Percentiles rank a stretch among this genome's conserved stretches.
These are phyloP conservation scores for Nipponacmea schrenckii DNA, from an alignment of 2,888 invertebrate species.

Conservation along the genomic window DNA sequence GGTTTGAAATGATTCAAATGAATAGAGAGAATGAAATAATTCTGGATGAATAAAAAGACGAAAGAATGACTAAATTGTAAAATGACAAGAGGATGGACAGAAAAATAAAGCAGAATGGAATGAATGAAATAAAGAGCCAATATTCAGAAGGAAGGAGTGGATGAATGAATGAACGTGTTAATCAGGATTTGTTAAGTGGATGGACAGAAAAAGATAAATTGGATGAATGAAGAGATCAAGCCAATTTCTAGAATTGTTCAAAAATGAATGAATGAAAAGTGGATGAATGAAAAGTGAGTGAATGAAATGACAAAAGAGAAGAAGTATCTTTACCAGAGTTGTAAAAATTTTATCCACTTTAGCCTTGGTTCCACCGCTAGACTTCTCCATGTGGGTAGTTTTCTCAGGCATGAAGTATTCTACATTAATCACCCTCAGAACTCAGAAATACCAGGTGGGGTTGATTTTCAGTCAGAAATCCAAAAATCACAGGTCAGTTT, in stretches of 20 bases:
- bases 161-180: constrained; percentile 7
- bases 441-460: too few relatives aligned
- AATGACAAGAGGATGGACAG: constrained; percentile 5
- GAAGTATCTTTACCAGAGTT: not conserved
- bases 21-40: too few relatives aligned
- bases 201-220: not conserved
- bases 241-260: not conserved
- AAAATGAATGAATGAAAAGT: constrained; percentile 8
- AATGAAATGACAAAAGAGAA: not conserved
- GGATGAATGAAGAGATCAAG: constrained; percentile 10
- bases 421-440: too few relatives aligned
- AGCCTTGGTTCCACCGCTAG: too few relatives aligned
- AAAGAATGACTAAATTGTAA: not conserved
- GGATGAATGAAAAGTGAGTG: not conserved
- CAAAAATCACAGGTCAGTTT: too few relatives aligned
- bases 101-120: not conserved
- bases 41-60: not conserved
- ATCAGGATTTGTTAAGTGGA: not conserved
- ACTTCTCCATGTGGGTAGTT: too few relatives aligned
- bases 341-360: too few relatives aligned
- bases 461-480: too few relatives aligned
- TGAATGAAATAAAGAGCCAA: constrained; percentile 1
- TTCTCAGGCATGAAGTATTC: too few relatives aligned
- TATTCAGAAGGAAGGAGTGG: not conserved
- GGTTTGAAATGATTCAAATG: too few relatives aligned